A percentile compares a stretch with the other conserved stretches of the same genome.
phyloP scores from a whole-genome alignment of 2,113 vertebrate species.

The Hemibagrus wyckioides region DNA sequence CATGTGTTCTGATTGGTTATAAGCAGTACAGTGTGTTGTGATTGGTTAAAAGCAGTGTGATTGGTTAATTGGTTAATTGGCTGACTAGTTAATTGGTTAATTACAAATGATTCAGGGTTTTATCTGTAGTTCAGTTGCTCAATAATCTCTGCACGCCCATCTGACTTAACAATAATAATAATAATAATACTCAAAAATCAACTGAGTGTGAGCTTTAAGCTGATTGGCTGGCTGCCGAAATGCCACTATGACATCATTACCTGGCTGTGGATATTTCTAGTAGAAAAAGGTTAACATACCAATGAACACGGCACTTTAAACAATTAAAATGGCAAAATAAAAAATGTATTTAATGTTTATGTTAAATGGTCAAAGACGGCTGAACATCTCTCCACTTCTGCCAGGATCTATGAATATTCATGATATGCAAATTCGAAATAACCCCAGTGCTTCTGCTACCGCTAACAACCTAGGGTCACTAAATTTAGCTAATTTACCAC shows the following conservation, averaged over 20 bases:
- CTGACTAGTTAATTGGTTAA: no score
- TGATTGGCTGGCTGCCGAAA: background rate
- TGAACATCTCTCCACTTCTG: background rate
- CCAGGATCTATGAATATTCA: background rate
- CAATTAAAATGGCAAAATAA: background rate
- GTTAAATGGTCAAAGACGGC: background rate
- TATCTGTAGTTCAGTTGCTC: background rate
- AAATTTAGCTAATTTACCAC: background rate
- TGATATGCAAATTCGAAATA: background rate
- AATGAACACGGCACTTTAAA: background rate
- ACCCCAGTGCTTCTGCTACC: background rate
- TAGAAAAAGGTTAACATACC: background rate
- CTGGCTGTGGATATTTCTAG: background rate
- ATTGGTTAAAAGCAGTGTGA: no score
- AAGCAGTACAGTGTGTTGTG: no score
- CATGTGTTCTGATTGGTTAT: no score
- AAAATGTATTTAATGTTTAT: background rate
- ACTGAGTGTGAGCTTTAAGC: background rate
- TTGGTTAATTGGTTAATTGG: no score
- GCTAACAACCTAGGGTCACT: background rate
- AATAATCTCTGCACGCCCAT: background rate
- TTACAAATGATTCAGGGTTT: background rate
- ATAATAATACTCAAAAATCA: background rate
- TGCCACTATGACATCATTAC: background rate
- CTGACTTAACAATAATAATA: background rate